phyloP scores from a whole-genome alignment of 2,113 vertebrate genomes.

The Callipepla californica region DNA sequence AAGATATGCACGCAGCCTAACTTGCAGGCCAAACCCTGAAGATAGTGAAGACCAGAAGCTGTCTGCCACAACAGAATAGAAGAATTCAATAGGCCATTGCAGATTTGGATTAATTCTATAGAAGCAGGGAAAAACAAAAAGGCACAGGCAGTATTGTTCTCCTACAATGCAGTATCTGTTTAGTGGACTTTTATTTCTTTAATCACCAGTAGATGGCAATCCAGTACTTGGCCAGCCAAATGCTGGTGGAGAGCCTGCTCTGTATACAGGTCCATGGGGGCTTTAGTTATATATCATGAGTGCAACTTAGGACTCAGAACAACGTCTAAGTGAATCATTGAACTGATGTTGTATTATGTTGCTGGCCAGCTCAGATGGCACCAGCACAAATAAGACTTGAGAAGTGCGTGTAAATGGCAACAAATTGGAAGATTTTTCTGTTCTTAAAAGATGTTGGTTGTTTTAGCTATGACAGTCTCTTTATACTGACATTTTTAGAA shows the following conservation, averaged over 20 bases:
- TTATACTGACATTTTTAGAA: background rate
- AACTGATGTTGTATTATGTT: background rate
- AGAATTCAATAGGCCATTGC: background rate
- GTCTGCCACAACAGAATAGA: background rate
- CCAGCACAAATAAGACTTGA: background rate
- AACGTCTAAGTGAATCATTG: background rate
- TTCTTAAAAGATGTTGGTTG: background rate
- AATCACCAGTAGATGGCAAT: slow-evolving; percentile 71
- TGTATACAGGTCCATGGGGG: background rate
- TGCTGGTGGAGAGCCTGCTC: background rate
- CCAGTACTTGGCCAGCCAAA: slow-evolving; percentile 40
- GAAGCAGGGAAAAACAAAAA: background rate
- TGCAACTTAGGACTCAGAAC: background rate
- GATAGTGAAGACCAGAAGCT: background rate
- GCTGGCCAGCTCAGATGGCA: background rate
- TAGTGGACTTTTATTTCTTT: background rate
- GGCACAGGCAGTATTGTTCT: background rate
- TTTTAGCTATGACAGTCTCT: background rate
- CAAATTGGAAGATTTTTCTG: background rate
- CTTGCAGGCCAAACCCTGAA: background rate
- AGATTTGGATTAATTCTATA: background rate
- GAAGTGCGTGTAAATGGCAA: background rate
- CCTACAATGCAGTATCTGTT: background rate
- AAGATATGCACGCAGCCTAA: background rate
- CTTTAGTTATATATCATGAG: background rate